These are phyloP conservation scores for Drosophila simulans DNA, from an alignment of 1,140 invertebrate genomes.

Conservation along the genomic window DNA sequence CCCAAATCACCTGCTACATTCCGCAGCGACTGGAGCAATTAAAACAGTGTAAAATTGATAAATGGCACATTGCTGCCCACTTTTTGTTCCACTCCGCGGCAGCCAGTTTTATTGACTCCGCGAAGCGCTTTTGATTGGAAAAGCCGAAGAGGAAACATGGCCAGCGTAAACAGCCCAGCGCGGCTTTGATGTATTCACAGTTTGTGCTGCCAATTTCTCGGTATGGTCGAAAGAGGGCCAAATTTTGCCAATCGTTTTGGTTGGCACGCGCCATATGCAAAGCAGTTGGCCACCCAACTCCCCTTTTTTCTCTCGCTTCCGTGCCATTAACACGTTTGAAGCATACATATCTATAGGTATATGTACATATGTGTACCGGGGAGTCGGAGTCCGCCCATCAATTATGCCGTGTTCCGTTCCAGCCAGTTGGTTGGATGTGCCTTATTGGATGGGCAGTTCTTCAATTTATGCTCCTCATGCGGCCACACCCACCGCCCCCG, in stretches of 20 bases:
- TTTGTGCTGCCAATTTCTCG: conserved; percentile 55
- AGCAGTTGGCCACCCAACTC: conserved; percentile 45
- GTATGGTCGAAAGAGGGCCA: conserved; percentile 47
- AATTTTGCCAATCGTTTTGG: conserved; percentile 70
- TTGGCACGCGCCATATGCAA: conserved; percentile 77
- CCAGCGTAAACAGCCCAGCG: conserved; percentile 43
- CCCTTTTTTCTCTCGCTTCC: conserved; percentile 59
- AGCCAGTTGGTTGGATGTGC: background rate
- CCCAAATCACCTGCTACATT: conserved; percentile 70
- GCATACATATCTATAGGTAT: conserved; percentile 3
- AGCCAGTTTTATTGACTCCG: conserved; percentile 6
- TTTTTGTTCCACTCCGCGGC: background rate
- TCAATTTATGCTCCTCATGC: conserved; percentile 72
- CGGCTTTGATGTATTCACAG: conserved; percentile 62
- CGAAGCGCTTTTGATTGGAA: conserved; percentile 10
- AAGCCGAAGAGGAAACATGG: conserved; percentile 18
- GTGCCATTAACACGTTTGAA: conserved; percentile 76
- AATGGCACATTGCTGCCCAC: conserved; percentile 45
- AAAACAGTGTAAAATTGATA: conserved; percentile 57
- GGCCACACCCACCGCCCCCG: conserved; percentile 54
- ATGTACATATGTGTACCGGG: no score
- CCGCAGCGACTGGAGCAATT: conserved; percentile 32
- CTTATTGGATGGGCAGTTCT: conserved; percentile 53
- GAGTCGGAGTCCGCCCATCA: conserved; percentile 44
- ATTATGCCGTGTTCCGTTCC: conserved; percentile 78